Evolutionary conservation across 2,888 invertebrate genomes (phyloP).

Genomic region (Cyclophora punctaria): DNA sequence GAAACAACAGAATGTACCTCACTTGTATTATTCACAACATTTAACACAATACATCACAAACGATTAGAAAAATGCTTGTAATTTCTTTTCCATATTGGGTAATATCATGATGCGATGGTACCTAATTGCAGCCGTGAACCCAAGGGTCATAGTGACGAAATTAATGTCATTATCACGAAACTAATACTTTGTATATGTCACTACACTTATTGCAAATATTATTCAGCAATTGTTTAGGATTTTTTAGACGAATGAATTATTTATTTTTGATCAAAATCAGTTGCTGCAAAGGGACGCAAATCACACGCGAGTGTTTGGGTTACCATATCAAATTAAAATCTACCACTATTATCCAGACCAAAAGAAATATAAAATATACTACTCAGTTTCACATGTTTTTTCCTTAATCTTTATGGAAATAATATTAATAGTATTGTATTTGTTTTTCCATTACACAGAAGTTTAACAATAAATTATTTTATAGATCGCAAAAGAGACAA

Average conservation of each 20-base stretch:
- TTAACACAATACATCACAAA: conserved; percentile 19
- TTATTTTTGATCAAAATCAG: conserved; percentile 36
- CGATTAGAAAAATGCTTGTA: conserved; percentile 35
- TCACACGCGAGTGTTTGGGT: conserved; percentile 52
- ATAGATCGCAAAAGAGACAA: no score
- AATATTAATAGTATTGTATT: no score
- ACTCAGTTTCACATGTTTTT: no score
- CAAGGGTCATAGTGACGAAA: conserved; percentile 50
- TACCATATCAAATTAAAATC: conserved; percentile 5
- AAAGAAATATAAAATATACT: no score
- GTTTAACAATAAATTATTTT: no score
- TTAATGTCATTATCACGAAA: conserved; percentile 23
- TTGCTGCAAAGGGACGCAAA: conserved; percentile 54
- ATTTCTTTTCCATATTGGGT: conserved; percentile 55
- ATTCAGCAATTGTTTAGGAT: conserved; percentile 8
- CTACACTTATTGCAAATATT: conserved; percentile 12
- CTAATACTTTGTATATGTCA: conserved; percentile 16
- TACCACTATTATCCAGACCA: neutral
- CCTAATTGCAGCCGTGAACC: conserved; percentile 59
- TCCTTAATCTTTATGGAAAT: no score
- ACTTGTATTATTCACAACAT: neutral
- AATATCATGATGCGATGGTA: conserved; percentile 53
- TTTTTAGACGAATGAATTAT: conserved; percentile 14
- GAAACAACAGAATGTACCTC: no score
- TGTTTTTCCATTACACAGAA: no score